Percentiles rank a stretch among this genome's conserved stretches.
phyloP scores from a whole-genome alignment of 2,113 vertebrate genomes.

The Rissa tridactyla region DNA sequence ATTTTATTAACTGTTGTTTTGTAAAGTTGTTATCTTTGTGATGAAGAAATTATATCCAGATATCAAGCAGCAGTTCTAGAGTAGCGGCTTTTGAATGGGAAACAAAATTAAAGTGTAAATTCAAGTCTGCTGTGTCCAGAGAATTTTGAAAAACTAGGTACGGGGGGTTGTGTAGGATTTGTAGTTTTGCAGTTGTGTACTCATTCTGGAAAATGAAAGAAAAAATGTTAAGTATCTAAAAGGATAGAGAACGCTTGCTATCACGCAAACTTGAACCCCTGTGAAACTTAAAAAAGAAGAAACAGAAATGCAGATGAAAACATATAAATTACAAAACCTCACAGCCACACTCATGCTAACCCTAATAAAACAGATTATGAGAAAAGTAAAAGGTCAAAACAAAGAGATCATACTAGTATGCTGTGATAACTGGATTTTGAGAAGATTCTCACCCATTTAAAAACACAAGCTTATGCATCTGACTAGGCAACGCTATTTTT shows the following conservation, averaged over 20 bases:
- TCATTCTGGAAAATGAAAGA: neutral
- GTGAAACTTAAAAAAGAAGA: neutral
- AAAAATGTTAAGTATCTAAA: neutral
- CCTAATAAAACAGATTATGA: neutral
- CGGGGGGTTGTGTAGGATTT: too few species aligned
- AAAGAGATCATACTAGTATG: neutral
- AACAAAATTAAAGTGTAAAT: neutral
- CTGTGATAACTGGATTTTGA: neutral
- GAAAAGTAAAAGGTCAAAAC: neutral
- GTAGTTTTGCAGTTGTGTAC: neutral
- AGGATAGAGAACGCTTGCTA: neutral
- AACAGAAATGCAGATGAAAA: neutral
- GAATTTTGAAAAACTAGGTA: neutral
- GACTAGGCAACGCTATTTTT: neutral
- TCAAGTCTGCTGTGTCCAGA: neutral
- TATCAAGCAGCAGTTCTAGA: neutral
- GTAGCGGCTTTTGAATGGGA: neutral
- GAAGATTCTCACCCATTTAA: neutral
- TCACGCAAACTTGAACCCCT: neutral
- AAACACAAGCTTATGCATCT: neutral
- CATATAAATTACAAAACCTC: neutral
- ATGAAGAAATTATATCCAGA: neutral
- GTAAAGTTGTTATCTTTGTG: neutral
- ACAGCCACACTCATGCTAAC: rapidly evolving
- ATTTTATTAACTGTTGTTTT: neutral